These are phyloP conservation scores for Copidosoma floridanum DNA, from an alignment of 1,140 invertebrate species.

Conservation along the genomic window DNA sequence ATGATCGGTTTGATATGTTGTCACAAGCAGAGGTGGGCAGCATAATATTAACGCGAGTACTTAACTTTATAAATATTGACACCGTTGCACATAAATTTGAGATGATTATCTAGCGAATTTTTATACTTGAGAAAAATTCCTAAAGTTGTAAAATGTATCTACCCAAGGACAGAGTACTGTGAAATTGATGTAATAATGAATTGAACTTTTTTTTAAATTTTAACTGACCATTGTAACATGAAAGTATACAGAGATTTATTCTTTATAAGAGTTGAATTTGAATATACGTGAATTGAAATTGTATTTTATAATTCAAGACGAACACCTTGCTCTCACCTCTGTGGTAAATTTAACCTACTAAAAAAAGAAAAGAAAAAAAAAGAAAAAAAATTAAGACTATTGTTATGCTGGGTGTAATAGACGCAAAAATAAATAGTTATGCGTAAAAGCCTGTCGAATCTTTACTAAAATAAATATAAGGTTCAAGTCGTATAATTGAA, in stretches of 20 bases:
- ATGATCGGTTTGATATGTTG: conserved; percentile 13
- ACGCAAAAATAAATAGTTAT: conserved; percentile 35
- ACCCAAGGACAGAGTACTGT: background rate
- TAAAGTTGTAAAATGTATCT: conserved; percentile 9
- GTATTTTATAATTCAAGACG: conserved; percentile 10
- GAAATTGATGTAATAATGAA: background rate
- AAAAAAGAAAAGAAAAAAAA: too few relatives aligned
- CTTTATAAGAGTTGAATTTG: conserved; percentile 11
- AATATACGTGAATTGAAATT: conserved; percentile 17
- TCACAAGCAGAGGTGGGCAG: conserved; percentile 17
- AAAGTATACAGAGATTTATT: too few relatives aligned
- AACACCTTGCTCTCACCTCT: conserved; percentile 24
- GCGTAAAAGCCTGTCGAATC: too few relatives aligned
- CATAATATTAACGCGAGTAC: conserved; percentile 17
- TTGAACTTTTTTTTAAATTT: background rate
- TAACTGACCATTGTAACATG: conserved; percentile 26
- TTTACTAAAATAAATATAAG: too few relatives aligned
- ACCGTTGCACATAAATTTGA: background rate
- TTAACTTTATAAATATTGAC: conserved; percentile 17
- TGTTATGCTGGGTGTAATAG: conserved; percentile 38
- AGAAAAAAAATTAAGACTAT: conserved; percentile 40
- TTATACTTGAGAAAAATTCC: conserved; percentile 1
- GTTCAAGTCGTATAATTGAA: conserved; percentile 26
- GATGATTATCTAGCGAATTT: conserved; percentile 3
- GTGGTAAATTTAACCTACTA: too few relatives aligned